Conservation (phyloP, 2,888 invertebrate species). For the Clivina fossor region DNA sequence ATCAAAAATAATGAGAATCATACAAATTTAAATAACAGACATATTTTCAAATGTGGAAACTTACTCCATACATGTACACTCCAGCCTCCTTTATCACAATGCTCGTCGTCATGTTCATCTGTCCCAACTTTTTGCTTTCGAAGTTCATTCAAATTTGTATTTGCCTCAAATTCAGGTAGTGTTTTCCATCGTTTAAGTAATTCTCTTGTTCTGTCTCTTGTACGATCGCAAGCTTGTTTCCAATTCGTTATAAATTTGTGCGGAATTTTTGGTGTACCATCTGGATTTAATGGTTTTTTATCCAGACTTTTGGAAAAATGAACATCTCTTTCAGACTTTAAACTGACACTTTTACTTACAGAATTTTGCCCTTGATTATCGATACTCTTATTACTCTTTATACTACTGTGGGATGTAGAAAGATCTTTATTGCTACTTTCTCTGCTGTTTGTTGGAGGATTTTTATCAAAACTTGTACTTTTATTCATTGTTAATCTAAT, state of each 20-base stretch:
- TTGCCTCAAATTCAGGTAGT: slow-evolving; percentile 61
- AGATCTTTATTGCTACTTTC: slow-evolving; percentile 49
- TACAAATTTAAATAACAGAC: background rate
- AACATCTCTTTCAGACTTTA: slow-evolving; percentile 51
- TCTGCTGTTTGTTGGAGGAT: slow-evolving; percentile 42
- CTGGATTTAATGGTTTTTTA: slow-evolving; percentile 46
- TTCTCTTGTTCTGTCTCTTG: slow-evolving; percentile 73
- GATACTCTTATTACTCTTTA: slow-evolving; percentile 50
- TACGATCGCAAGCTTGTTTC: slow-evolving; percentile 74
- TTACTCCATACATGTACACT: slow-evolving; percentile 78
- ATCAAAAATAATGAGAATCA: too few relatives aligned
- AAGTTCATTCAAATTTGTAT: slow-evolving; percentile 44
- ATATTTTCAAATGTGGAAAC: slow-evolving; percentile 46
- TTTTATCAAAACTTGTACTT: slow-evolving; percentile 34
- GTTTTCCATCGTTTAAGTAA: slow-evolving; percentile 71
- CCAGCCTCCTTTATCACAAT: slow-evolving; percentile 59
- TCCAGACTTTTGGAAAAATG: slow-evolving; percentile 46
- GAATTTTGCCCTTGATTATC: slow-evolving; percentile 45
- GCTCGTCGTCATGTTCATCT: slow-evolving; percentile 47
- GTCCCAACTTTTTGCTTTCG: slow-evolving; percentile 52
- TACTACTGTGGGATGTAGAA: slow-evolving; percentile 48
- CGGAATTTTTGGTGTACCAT: slow-evolving; percentile 62
- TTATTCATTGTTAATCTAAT: slow-evolving; percentile 26
- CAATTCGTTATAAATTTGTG: slow-evolving; percentile 73
- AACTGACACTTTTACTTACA: slow-evolving; percentile 46